Conservation (phyloP, 2,888 invertebrate species). For the Diabrotica balteata region DNA sequence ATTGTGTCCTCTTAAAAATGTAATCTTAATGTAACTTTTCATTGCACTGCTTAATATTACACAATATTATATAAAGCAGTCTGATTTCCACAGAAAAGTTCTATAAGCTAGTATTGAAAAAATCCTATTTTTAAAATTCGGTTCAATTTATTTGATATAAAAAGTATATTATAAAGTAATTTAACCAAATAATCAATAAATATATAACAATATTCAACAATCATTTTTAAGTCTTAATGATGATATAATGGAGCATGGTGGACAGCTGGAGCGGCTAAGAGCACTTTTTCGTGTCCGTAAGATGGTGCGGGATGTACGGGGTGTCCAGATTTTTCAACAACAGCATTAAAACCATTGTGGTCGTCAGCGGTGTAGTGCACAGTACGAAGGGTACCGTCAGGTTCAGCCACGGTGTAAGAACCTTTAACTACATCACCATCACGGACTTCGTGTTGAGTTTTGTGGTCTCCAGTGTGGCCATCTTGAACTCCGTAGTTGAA, state of each 20-base stretch:
- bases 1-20: too few relatives aligned
- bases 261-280: conserved; percentile 29
- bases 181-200: conserved; percentile 6
- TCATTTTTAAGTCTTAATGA: conserved; percentile 12
- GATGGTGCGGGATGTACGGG: conserved; percentile 61
- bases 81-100: too few relatives aligned
- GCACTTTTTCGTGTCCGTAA: conserved; percentile 25
- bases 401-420: conserved; percentile 62
- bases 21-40: too few relatives aligned
- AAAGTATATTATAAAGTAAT: background rate
- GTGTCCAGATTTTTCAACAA: conserved; percentile 61
- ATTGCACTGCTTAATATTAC: too few relatives aligned
- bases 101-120: too few relatives aligned
- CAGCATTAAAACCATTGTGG: conserved; percentile 62
- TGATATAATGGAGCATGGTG: conserved; percentile 31
- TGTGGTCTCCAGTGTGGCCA: conserved; percentile 65
- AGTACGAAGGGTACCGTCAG: conserved; percentile 64
- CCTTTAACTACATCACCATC: conserved; percentile 66
- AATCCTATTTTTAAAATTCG: background rate
- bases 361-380: conserved; percentile 67
- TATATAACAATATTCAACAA: background rate
- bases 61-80: too few relatives aligned
- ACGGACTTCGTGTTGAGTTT: conserved; percentile 62
- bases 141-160: background rate
- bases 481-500: conserved; percentile 66